Evolutionary conservation across 2,113 vertebrate genomes (phyloP).

Genomic region (Rallus limicola): DNA sequence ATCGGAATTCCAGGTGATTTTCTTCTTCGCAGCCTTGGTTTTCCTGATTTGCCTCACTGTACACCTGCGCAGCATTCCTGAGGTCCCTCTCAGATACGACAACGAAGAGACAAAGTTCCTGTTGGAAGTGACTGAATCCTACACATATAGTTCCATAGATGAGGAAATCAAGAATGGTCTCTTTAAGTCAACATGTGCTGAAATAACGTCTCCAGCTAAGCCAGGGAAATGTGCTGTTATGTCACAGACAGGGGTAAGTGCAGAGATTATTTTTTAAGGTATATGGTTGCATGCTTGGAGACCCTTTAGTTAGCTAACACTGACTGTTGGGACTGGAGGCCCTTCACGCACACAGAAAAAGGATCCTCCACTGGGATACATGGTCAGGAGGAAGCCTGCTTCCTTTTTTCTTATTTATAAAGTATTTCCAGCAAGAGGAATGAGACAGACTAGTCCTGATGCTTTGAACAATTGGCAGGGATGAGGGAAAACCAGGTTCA

Average conservation of each 20-base stretch:
- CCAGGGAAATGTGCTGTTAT: constrained; percentile 60
- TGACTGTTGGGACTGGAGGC: not conserved
- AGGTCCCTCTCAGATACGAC: constrained; percentile 77
- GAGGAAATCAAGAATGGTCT: constrained; percentile 65
- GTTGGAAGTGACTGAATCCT: constrained; percentile 51
- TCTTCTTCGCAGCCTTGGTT: constrained; percentile 86
- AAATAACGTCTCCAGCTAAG: constrained; percentile 68
- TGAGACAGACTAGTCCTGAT: not conserved
- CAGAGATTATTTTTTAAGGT: not conserved
- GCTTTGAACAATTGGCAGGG: not conserved
- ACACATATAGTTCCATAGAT: constrained; percentile 79
- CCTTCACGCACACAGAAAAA: not conserved
- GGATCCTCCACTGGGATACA: not conserved
- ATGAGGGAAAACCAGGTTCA: not conserved
- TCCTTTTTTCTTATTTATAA: not conserved
- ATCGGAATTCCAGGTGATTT: constrained; percentile 97
- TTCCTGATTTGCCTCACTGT: constrained; percentile 82
- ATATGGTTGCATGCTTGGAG: accelerated
- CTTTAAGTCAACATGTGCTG: constrained; percentile 47
- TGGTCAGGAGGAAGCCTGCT: not conserved
- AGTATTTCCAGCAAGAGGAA: not conserved
- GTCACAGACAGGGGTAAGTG: constrained; percentile 74
- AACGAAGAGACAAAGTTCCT: constrained; percentile 9
- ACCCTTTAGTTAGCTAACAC: not conserved
- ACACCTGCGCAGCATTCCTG: constrained; percentile 93